These are phyloP conservation scores for Nysson spinosus DNA, from an alignment of 2,888 invertebrate species.

Conservation along the genomic window DNA sequence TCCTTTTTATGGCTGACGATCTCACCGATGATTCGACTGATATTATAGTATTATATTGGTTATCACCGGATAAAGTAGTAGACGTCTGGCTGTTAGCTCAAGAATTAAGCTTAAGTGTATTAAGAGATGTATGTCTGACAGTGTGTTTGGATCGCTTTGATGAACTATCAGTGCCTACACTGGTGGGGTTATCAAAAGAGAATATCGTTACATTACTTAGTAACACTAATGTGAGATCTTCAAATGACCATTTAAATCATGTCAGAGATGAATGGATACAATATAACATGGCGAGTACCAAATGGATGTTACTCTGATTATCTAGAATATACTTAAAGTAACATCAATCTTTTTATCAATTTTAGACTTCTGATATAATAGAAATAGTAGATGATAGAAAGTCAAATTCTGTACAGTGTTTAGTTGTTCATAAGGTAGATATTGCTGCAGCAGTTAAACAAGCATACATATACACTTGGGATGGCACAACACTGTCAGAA, in stretches of 20 bases:
- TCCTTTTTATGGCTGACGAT: constrained; percentile 62
- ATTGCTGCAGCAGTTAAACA: constrained; percentile 7
- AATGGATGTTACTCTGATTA: too few relatives aligned
- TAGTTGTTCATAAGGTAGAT: constrained; percentile 28
- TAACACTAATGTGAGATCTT: constrained; percentile 58
- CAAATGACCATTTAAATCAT: constrained; percentile 22
- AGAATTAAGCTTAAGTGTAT: constrained; percentile 55
- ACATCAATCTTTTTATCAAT: constrained; percentile 1
- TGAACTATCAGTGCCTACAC: constrained; percentile 50
- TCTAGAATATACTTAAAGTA: neutral
- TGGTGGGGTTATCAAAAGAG: constrained; percentile 36
- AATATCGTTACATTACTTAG: constrained; percentile 56
- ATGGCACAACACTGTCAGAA: constrained; percentile 47
- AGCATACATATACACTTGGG: constrained; percentile 57
- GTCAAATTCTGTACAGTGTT: constrained; percentile 38
- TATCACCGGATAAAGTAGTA: constrained; percentile 56
- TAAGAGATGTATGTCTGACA: constrained; percentile 58
- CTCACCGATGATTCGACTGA: constrained; percentile 58
- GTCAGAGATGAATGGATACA: constrained; percentile 48
- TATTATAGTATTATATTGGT: constrained; percentile 58
- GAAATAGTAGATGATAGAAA: constrained; percentile 12
- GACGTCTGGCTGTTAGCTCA: constrained; percentile 64
- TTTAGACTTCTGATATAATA: constrained; percentile 4
- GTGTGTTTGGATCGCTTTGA: constrained; percentile 64
- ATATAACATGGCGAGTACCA: constrained; percentile 18